Evolutionary conservation across 1,140 invertebrate genomes (phyloP).

Genomic region (Atta cephalotes): DNA sequence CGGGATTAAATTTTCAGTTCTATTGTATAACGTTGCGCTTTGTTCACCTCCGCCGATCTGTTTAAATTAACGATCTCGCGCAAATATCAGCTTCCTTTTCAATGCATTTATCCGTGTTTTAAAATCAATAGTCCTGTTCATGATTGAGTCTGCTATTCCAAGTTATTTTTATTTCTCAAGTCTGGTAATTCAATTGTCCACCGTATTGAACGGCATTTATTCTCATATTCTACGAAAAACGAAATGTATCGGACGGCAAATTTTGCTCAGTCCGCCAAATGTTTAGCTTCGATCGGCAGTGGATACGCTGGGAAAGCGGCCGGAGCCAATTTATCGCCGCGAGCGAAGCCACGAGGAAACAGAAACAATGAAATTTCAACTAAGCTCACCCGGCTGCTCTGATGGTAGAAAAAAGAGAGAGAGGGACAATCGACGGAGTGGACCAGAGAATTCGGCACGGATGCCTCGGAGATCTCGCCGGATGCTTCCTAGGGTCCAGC

Average conservation of each 20-base stretch:
- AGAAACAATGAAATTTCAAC: conserved; percentile 76
- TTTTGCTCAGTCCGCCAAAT: conserved; percentile 30
- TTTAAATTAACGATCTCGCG: conserved; percentile 3
- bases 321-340: conserved; percentile 67
- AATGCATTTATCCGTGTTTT: neutral
- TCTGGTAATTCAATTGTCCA: conserved; percentile 46
- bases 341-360: conserved; percentile 57
- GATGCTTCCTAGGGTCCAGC: conserved; percentile 69
- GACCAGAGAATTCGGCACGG: conserved; percentile 52
- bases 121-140: neutral
- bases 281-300: conserved; percentile 30
- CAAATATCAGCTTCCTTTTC: conserved; percentile 16
- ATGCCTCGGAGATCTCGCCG: conserved; percentile 67
- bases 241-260: conserved; percentile 45
- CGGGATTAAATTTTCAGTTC: conserved; percentile 7
- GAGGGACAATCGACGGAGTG: neutral
- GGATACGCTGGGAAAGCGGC: conserved; percentile 61
- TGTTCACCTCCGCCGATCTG: neutral
- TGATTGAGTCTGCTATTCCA: neutral
- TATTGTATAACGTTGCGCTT: neutral
- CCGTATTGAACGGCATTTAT: conserved; percentile 33
- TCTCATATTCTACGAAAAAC: conserved; percentile 46
- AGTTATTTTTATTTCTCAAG: conserved; percentile 37
- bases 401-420: neutral
- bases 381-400: conserved; percentile 50